A percentile compares a stretch with the other conserved stretches of the same genome.
Evolutionary conservation across 2,888 invertebrate genomes (phyloP).

Genomic region (Mesopsocus fuscifrons): DNA sequence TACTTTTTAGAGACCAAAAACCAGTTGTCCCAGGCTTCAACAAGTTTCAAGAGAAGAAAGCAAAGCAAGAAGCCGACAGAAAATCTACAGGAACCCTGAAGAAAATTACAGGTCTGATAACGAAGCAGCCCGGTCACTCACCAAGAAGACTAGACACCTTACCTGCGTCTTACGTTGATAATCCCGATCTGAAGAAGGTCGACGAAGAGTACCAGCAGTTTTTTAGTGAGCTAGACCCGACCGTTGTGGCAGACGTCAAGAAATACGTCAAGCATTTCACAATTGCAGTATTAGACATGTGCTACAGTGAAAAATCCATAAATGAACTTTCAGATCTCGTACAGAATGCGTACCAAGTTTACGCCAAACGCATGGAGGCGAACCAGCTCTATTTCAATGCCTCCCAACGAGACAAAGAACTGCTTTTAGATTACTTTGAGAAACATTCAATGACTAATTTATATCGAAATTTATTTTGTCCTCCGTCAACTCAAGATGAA

Average conservation of each 20-base stretch:
- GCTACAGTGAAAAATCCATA: constrained; percentile 25
- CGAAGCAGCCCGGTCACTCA: neutral
- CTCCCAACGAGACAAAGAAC: constrained; percentile 51
- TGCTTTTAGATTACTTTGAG: constrained; percentile 81
- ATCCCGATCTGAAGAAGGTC: constrained; percentile 31
- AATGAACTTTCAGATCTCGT: constrained; percentile 80
- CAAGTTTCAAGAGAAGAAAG: constrained; percentile 72
- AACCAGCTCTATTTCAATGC: constrained; percentile 32
- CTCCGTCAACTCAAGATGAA: constrained; percentile 75
- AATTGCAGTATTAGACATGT: neutral
- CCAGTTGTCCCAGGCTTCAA: constrained; percentile 39
- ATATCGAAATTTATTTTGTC: constrained; percentile 76
- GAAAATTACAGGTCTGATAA: neutral
- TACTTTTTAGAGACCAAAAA: constrained; percentile 17
- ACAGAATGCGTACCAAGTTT: constrained; percentile 67
- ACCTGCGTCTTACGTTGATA: constrained; percentile 18
- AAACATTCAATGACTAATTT: constrained; percentile 80
- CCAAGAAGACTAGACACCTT: neutral
- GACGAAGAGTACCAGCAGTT: constrained; percentile 25
- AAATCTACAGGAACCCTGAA: constrained; percentile 27
- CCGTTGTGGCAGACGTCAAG: neutral
- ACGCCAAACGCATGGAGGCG: constrained; percentile 54
- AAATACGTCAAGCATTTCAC: constrained; percentile 3
- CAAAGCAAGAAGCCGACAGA: constrained; percentile 51
- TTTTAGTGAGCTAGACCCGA: constrained; percentile 12